These are phyloP conservation scores for Acleris cristana DNA, from an alignment of 2,888 invertebrate species.

Conservation along the genomic window DNA sequence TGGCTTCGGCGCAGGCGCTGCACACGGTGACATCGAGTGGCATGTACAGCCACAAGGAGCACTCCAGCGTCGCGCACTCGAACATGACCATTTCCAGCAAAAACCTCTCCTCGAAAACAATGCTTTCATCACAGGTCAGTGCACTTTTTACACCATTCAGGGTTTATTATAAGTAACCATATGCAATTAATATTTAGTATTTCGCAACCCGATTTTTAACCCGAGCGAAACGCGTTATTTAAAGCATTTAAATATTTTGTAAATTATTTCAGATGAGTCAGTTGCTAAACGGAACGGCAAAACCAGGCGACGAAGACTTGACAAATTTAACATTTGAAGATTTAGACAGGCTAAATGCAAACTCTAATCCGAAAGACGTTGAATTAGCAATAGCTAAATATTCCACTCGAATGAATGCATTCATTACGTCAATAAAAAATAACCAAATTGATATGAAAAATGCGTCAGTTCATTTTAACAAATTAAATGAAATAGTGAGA, in stretches of 20 bases:
- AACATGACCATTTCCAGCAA: conserved; percentile 91
- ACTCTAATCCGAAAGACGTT: conserved; percentile 91
- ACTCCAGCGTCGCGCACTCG: conserved; percentile 89
- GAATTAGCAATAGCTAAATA: conserved; percentile 92
- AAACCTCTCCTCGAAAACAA: conserved; percentile 87
- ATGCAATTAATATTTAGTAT: too few species aligned
- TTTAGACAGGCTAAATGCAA: conserved; percentile 88
- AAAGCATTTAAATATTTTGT: too few species aligned
- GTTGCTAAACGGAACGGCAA: conserved; percentile 85
- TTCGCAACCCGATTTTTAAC: too few species aligned
- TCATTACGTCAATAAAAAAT: conserved; percentile 87
- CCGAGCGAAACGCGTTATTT: too few species aligned
- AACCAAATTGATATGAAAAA: conserved; percentile 84
- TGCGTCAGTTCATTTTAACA: conserved; percentile 87
- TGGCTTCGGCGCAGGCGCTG: conserved; percentile 89
- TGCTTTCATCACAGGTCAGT: conserved; percentile 81
- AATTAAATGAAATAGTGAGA: conserved; percentile 92
- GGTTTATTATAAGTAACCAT: too few species aligned
- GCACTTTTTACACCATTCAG: not conserved
- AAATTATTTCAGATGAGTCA: conserved; percentile 83
- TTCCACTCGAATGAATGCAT: conserved; percentile 88
- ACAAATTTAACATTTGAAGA: conserved; percentile 89
- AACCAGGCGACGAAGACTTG: conserved; percentile 88
- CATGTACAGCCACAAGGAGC: conserved; percentile 89
- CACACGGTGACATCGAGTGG: conserved; percentile 92